Evolutionary conservation across 2,113 vertebrate genomes (phyloP).

Genomic region (Microtus oregoni): DNA sequence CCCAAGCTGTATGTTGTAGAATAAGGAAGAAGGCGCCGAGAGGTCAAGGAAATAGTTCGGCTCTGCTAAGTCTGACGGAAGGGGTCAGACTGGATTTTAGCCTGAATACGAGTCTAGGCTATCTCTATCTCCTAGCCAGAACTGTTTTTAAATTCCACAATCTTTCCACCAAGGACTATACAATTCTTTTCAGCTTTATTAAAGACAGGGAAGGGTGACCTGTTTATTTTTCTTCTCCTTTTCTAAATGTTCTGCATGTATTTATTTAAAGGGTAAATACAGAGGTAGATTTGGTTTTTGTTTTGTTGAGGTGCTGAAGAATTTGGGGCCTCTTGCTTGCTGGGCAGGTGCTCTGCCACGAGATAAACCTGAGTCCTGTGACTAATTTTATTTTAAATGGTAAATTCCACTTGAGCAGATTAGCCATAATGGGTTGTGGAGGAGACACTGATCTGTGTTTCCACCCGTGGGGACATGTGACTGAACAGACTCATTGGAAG

Average conservation of each 20-base stretch:
- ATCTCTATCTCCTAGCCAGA: neutral
- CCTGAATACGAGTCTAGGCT: conserved; percentile 19
- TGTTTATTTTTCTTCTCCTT: neutral
- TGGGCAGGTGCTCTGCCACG: neutral
- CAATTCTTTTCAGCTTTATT: neutral
- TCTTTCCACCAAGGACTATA: neutral
- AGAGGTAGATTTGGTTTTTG: conserved; percentile 13
- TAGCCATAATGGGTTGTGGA: neutral
- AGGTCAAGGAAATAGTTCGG: neutral
- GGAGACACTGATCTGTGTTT: neutral
- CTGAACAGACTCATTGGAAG: neutral
- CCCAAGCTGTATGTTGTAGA: neutral
- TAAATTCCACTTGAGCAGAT: conserved; percentile 22
- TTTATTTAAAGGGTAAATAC: conserved; percentile 28
- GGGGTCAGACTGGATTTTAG: neutral
- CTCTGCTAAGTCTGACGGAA: neutral
- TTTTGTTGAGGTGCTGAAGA: neutral
- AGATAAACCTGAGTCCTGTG: neutral
- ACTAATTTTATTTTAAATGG: conserved; percentile 51
- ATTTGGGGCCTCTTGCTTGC: neutral
- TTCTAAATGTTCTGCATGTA: conserved; percentile 15
- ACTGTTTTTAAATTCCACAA: neutral
- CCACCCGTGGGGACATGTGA: neutral
- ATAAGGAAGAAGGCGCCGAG: neutral
- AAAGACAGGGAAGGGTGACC: neutral